phyloP scores from a whole-genome alignment of 2,888 invertebrate species.

The Torymus tubicola region DNA sequence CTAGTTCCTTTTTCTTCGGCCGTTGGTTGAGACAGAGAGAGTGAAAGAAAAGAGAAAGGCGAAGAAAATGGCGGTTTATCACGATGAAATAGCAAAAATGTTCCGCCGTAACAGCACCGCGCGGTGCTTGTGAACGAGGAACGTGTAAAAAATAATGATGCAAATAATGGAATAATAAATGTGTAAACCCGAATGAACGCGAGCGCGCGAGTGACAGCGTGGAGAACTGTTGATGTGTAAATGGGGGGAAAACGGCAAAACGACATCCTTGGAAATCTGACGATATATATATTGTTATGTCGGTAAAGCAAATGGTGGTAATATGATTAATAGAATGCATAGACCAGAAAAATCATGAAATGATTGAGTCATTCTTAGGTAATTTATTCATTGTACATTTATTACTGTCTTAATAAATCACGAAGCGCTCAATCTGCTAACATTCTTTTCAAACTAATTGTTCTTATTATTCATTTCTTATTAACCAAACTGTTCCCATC shows the following conservation, averaged over 20 bases:
- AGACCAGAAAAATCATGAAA: constrained; percentile 52
- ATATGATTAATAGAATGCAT: constrained; percentile 54
- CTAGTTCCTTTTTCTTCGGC: constrained; percentile 29
- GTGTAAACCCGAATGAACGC: constrained; percentile 46
- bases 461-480: constrained; percentile 34
- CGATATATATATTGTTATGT: constrained; percentile 50
- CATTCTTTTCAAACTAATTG: constrained; percentile 11
- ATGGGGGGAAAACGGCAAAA: constrained; percentile 46
- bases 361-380: constrained; percentile 62
- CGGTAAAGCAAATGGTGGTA: constrained; percentile 50
- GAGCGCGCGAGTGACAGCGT: constrained; percentile 45
- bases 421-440: constrained; percentile 52
- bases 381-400: constrained; percentile 68
- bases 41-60: background rate
- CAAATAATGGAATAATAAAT: constrained; percentile 32
- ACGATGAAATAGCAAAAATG: constrained; percentile 41
- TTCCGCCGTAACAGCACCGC: constrained; percentile 10
- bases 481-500: constrained; percentile 8
- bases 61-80: constrained; percentile 33
- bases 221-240: constrained; percentile 52
- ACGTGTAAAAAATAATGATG: constrained; percentile 44
- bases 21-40: background rate
- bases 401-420: constrained; percentile 65
- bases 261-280: constrained; percentile 54
- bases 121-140: constrained; percentile 22